These are phyloP conservation scores for Drosophila greeni DNA, from an alignment of 2,888 invertebrate species.

Conservation along the genomic window DNA sequence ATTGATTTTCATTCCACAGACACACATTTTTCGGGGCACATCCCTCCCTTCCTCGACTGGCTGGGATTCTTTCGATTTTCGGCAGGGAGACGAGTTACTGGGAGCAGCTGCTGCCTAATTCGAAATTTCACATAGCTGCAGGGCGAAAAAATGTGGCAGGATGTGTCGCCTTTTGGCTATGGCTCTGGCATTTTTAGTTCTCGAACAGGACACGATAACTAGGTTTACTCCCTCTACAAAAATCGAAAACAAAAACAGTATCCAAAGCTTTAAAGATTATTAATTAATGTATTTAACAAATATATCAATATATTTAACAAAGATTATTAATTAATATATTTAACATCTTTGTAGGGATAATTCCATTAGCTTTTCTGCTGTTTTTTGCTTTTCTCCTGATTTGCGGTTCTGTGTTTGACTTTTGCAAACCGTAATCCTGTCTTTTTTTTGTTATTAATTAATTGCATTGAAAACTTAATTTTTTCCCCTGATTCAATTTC, in stretches of 20 bases:
- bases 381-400: background rate
- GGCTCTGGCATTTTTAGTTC: slow-evolving; percentile 6
- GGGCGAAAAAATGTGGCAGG: slow-evolving; percentile 57
- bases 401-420: background rate
- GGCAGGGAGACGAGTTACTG: slow-evolving; percentile 46
- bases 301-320: too few species aligned
- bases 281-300: background rate
- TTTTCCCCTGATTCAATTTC: background rate
- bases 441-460: background rate
- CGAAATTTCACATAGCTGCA: slow-evolving; percentile 53
- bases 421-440: background rate
- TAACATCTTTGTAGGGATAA: background rate
- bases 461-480: background rate
- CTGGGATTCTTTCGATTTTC: slow-evolving; percentile 50
- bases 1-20: slow-evolving; percentile 62
- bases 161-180: slow-evolving; percentile 48
- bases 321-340: background rate
- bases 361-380: background rate
- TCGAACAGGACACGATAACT: background rate
- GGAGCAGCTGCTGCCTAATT: slow-evolving; percentile 70
- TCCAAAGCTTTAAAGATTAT: background rate
- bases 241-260: background rate
- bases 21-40: background rate
- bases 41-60: slow-evolving; percentile 3
- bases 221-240: background rate